Evolutionary conservation across 2,797 vertebrate genomes (phyloP).

Genomic region (Alosa sapidissima): DNA sequence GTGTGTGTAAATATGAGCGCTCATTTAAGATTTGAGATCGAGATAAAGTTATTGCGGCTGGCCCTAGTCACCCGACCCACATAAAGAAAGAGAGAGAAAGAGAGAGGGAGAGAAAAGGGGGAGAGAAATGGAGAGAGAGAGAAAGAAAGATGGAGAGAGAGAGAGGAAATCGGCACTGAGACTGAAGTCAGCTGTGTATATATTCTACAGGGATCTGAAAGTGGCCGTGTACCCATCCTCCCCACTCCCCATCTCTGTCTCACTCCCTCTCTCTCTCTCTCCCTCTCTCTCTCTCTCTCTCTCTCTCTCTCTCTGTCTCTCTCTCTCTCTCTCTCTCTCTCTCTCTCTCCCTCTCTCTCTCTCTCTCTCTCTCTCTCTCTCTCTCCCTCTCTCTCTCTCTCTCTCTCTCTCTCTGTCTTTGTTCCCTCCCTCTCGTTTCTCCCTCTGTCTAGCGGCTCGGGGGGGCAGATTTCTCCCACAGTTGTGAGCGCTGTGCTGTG

Average conservation of each 20-base stretch:
- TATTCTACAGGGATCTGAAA: constrained; percentile 75
- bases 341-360: constrained; percentile 76
- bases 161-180: constrained; percentile 69
- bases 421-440: constrained; percentile 76
- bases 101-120: constrained; percentile 41
- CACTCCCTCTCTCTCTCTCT: constrained; percentile 60
- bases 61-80: constrained; percentile 57
- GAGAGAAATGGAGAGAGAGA: constrained; percentile 35
- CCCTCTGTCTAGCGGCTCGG: constrained; percentile 78
- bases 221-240: constrained; percentile 74
- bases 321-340: too few relatives aligned
- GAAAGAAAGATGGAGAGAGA: constrained; percentile 48
- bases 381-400: constrained; percentile 71
- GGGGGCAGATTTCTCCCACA: constrained; percentile 83
- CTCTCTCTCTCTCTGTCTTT: neutral
- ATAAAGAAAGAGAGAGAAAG: constrained; percentile 45
- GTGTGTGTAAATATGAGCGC: constrained; percentile 35
- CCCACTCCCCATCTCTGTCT: constrained; percentile 70
- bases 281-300: constrained; percentile 67
- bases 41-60: constrained; percentile 63
- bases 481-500: constrained; percentile 78
- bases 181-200: constrained; percentile 76
- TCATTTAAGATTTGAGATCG: constrained; percentile 25
- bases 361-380: constrained; percentile 63
- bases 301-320: constrained; percentile 47